Base-by-base conservation (phyloP, 2,888 invertebrate species). In the Eupithecia subumbrata region DNA sequence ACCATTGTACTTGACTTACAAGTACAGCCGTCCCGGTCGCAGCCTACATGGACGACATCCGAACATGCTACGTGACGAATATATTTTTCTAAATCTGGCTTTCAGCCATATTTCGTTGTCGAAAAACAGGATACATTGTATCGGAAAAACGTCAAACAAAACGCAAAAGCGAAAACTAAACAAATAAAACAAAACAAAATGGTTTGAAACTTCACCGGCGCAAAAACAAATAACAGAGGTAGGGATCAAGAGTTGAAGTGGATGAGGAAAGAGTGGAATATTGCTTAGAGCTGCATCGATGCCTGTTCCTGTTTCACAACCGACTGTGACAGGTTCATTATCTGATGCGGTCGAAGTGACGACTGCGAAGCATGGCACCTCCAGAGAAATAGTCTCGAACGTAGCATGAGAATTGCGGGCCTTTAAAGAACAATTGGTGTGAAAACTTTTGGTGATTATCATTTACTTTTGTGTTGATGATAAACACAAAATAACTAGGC, bases 281-380 rank as follows among this genome's bases (percentile, higher is more conserved):
- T 80, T 79, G 79, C 74, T 34, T 43, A 79, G 74, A 56, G 76
- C 75, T 72, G 72, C 75, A 75, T 77, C 72, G 76, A 80, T 72
- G 78, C 74, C 73, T 76, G 76, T 76, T 80, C 74, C 73, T 76
- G 76, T 76, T 80, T 82, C 72, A 73, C 74, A 78, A 75, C 71
- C 77, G 76, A 74, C 74, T 81, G 84, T 86, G 84, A 83, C 85
- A 85, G 80, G 80, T 84, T 86, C 79, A 85, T 86, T 85, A 84
- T 83, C 80, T 79, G 81, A 80, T 83, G 78, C 79, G 64, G 71
- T 60, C 56, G 22, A 56, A 22, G 12, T 25, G 60, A 25, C 60
- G 25, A 60, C 22, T 60, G 60, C 56, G 11, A 22, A 11, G 56
- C 60, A 25, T 25, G 12, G 60, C 22, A 60, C 12, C 60, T 5